Conservation (phyloP, 2,113 vertebrate genomes). For the Aegypius monachus region DNA sequence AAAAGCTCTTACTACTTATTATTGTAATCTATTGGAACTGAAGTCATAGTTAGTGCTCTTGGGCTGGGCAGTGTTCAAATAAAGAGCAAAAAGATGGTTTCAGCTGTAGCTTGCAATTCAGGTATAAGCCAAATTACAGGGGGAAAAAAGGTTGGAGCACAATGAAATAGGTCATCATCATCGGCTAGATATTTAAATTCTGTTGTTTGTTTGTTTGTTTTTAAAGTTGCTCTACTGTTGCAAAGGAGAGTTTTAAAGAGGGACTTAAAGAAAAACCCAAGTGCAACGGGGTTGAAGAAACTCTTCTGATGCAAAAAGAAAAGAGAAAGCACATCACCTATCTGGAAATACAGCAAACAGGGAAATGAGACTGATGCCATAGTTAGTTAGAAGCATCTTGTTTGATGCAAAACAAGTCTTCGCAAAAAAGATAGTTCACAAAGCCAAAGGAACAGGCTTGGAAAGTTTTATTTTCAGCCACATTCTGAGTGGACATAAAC, state of each 20-base stretch:
- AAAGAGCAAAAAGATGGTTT: neutral
- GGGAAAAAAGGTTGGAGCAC: neutral
- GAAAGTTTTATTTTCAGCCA: neutral
- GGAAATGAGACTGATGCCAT: neutral
- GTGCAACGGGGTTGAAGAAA: neutral
- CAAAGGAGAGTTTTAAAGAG: neutral
- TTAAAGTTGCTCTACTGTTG: neutral
- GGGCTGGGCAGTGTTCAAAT: neutral
- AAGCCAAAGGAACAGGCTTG: neutral
- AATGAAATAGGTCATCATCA: neutral
- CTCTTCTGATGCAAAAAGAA: neutral
- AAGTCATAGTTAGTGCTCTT: neutral
- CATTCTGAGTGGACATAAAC: neutral
- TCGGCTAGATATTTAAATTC: neutral
- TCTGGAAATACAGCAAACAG: neutral
- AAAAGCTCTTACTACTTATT: neutral
- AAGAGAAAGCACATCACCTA: neutral
- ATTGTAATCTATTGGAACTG: neutral
- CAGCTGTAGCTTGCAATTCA: neutral
- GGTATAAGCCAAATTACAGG: neutral
- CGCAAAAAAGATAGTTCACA: neutral
- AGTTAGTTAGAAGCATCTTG: neutral
- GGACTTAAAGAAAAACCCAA: neutral
- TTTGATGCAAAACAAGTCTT: neutral
- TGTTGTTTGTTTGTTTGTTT: neutral